Conservation (phyloP, 2,113 vertebrate genomes). For the Cyphomyrus plagiostoma region DNA sequence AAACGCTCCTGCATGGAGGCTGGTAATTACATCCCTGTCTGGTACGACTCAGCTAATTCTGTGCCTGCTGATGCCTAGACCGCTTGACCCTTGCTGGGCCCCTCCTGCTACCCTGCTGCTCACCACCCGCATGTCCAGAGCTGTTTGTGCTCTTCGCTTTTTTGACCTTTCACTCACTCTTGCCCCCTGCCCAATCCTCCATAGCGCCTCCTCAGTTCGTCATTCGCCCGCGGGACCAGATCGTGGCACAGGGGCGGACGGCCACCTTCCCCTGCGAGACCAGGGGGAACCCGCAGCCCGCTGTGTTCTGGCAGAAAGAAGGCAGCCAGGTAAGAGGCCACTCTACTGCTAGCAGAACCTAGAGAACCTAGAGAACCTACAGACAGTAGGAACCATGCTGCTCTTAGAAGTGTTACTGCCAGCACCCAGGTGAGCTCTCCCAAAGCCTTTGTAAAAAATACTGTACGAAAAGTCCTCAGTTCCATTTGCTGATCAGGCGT, state of each 20-base stretch:
- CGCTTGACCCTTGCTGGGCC: neutral
- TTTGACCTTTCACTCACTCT: slow-evolving; percentile 57
- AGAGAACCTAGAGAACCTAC: neutral
- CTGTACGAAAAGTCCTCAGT: neutral
- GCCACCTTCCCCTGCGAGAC: slow-evolving; percentile 96
- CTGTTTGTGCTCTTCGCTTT: slow-evolving; percentile 4
- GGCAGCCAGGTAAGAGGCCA: slow-evolving; percentile 80
- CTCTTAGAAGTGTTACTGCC: neutral
- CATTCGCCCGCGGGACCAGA: slow-evolving; percentile 94
- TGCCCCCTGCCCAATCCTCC: neutral
- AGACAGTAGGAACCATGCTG: neutral
- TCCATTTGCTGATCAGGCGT: neutral
- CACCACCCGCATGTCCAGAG: neutral
- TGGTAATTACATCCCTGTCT: slow-evolving; percentile 8
- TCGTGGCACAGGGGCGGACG: slow-evolving; percentile 87
- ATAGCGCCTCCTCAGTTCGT: slow-evolving; percentile 91
- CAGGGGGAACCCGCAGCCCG: slow-evolving; percentile 95
- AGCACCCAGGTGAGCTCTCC: neutral
- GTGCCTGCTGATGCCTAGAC: slow-evolving; percentile 16
- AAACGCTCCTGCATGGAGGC: slow-evolving; percentile 35
- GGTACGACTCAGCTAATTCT: slow-evolving; percentile 21
- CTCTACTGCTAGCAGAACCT: neutral
- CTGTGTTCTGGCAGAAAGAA: slow-evolving; percentile 98
- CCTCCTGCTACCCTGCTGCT: neutral
- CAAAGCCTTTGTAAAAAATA: neutral